phyloP scores from a whole-genome alignment of 2,113 vertebrate genomes.

The Muntiacus muntjak region DNA sequence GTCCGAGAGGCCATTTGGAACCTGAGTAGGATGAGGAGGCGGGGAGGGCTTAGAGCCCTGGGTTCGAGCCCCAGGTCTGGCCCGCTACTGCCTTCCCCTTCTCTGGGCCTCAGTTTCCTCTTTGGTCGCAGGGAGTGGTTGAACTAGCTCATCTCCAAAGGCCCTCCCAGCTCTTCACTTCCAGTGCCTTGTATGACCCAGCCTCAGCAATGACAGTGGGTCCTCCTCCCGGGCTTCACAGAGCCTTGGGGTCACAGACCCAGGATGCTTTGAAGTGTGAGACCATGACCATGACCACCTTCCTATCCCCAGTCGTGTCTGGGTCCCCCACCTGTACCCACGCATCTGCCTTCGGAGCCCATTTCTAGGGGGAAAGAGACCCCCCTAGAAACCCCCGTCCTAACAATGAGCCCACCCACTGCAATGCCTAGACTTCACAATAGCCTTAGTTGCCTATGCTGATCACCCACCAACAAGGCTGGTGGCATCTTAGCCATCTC shows the following conservation, averaged over 20 bases:
- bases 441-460: background rate
- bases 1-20: background rate
- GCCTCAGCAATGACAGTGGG: background rate
- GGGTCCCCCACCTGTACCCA: background rate
- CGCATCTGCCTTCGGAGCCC: background rate
- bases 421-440: background rate
- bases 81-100: background rate
- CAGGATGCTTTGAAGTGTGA: background rate
- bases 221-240: background rate
- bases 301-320: background rate
- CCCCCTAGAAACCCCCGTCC: background rate
- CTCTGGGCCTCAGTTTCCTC: background rate
- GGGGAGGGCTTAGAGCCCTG: background rate
- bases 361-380: background rate
- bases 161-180: background rate
- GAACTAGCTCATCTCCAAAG: background rate
- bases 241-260: background rate
- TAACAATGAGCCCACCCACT: background rate
- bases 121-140: rapidly evolving
- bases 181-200: background rate
- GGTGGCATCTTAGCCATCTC: rapidly evolving
- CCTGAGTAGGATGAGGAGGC: background rate
- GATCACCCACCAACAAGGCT: background rate
- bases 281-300: background rate
- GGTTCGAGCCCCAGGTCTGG: background rate